A percentile compares a stretch with the other conserved stretches of the same genome.
These are phyloP conservation scores for Falco berigora DNA, from an alignment of 2,797 vertebrate species.

Conservation along the genomic window DNA sequence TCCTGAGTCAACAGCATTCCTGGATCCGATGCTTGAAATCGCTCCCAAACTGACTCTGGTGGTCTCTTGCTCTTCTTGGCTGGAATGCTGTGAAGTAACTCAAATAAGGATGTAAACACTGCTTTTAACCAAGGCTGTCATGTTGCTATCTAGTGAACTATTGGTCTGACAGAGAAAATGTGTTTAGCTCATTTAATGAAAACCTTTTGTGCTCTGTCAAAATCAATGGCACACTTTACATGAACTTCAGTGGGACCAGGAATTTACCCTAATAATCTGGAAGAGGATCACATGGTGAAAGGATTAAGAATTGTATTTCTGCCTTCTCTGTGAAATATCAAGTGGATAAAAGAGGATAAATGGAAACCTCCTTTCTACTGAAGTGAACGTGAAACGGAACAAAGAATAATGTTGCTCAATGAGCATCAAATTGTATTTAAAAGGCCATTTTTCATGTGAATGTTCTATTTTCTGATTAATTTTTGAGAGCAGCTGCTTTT, in stretches of 20 bases:
- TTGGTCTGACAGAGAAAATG: constrained; percentile 41
- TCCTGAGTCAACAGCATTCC: background rate
- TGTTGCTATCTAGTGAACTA: constrained; percentile 14
- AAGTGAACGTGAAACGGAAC: background rate
- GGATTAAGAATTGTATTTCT: constrained; percentile 53
- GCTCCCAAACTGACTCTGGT: background rate
- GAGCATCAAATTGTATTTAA: background rate
- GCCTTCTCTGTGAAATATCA: constrained; percentile 49
- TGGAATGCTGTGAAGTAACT: constrained; percentile 10
- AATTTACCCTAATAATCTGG: constrained; percentile 51
- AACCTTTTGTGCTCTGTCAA: constrained; percentile 42
- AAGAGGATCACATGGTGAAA: constrained; percentile 48
- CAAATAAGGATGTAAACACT: background rate
- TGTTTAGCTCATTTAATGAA: constrained; percentile 43
- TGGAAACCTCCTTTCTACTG: constrained; percentile 22
- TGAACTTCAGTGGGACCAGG: constrained; percentile 21
- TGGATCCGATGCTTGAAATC: background rate
- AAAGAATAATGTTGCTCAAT: constrained; percentile 15
- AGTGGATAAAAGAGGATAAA: constrained; percentile 45
- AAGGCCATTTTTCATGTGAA: background rate
- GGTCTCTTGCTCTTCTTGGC: constrained; percentile 7
- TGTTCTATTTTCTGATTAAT: background rate
- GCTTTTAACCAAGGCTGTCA: constrained; percentile 5
- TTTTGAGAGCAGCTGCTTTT: background rate
- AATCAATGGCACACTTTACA: constrained; percentile 28